Base-by-base conservation (phyloP, 2,888 invertebrate genomes). In the Disparrhopalites patrizii region DNA sequence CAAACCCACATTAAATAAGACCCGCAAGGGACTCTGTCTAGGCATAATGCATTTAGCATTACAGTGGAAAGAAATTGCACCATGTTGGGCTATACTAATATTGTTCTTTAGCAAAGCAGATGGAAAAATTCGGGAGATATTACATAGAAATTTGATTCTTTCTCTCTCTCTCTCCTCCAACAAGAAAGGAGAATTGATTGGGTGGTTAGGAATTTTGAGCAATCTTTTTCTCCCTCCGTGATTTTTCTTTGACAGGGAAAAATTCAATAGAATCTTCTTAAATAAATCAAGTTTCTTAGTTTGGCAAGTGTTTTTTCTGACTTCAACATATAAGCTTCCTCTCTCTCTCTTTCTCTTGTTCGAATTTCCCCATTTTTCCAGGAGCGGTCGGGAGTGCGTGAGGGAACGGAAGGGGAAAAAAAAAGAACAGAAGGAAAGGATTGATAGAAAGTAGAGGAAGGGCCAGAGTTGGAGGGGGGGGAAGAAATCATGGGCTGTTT, bases 161-260 rank as follows among this genome's bases (percentile, higher is more conserved):
- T 40, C 40, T 40, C 40, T 3, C 40, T 40, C 40, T 40, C 40
- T 40, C 40, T 47, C 47, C 25, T 25, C 47, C 23, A 23, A 7
- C 7, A 3, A n/a, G 23, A 47, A 47, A n/a, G n/a, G n/a, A n/a
- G n/a, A n/a, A 47, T 47, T 47, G 47, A 47, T 47, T 47, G 47
- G 47, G 25, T 23, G 47, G 47, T 47, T 47, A 47, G 30, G 27
- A 52, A 52, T 52, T 52, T 52, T 52, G 27, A 52, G 15, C 18
- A 52, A 52, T 52, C 52, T 52, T 52, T 52, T 52, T 28, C 52
- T 28, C 25, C 18, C 52, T 4, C 27, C 30, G 52, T 28, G 27
- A 28, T 52, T 30, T 30, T 18, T 52, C 52, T 52, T 52, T 30
- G 52, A 52, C 52, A 52, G n/a, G 52, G 30, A 52, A 27, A 52